These are phyloP conservation scores for Aphidius gifuensis DNA, from an alignment of 1,140 invertebrate genomes.

Conservation along the genomic window DNA sequence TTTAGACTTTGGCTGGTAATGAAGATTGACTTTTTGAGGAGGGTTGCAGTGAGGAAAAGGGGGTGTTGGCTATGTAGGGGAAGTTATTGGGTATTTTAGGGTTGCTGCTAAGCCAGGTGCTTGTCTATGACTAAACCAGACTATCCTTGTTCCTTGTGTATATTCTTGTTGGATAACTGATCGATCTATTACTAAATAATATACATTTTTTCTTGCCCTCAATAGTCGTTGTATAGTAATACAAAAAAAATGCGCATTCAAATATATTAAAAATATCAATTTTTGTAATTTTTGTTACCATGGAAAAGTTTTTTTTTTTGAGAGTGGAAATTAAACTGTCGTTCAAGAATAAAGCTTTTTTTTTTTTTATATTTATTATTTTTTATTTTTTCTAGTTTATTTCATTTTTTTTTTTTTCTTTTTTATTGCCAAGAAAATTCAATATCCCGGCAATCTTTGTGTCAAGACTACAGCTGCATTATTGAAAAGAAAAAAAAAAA, in stretches of 20 bases:
- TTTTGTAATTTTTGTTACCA: too few species aligned
- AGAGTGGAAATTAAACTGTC: constrained; percentile 11
- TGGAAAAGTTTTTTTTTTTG: not conserved
- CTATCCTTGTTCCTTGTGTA: too few species aligned
- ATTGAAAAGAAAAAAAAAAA: too few species aligned
- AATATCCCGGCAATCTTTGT: too few species aligned
- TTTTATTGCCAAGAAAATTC: too few species aligned
- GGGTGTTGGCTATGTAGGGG: too few species aligned
- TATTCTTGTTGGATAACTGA: not conserved
- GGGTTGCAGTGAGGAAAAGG: too few species aligned
- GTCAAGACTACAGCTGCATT: too few species aligned
- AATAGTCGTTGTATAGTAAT: not conserved
- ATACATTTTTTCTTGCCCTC: not conserved
- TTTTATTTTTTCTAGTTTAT: not conserved
- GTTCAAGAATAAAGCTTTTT: not conserved
- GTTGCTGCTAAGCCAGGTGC: not conserved
- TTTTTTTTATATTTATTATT: not conserved
- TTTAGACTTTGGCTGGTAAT: constrained; percentile 29
- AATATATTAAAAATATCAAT: too few species aligned
- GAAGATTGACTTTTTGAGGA: constrained; percentile 42
- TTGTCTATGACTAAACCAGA: too few species aligned
- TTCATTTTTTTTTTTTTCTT: too few species aligned
- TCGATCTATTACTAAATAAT: constrained; percentile 12
- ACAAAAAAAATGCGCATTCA: too few species aligned
- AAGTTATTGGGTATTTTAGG: constrained; percentile 14